Evolutionary conservation across 1,140 invertebrate genomes (phyloP), one percentile per base, ranked within the genome.

Genomic region (Monochamus saltuarius): DNA sequence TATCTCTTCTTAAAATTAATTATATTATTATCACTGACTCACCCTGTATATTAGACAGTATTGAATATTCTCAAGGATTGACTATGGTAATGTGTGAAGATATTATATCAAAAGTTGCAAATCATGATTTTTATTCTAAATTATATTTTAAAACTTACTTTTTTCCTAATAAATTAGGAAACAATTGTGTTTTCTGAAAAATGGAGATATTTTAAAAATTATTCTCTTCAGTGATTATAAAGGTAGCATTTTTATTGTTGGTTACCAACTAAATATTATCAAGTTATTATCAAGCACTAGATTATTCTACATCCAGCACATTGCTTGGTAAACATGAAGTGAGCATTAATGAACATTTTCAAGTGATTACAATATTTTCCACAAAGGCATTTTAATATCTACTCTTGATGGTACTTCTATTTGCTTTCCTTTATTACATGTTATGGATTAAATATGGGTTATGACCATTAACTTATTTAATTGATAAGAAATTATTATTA

Each of bases 41-140:
- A 14, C 2, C 19, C 9, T 11, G 8, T 0, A 9, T 37, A 22
- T 37, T 13, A 19, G 13, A 22, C 16, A 16, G 11, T 16, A 16
- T 13, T 17, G 11, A 43, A 46, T n/a, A 14, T 17, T 37, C 53
- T 46, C 10, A 37, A 56, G 11, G 11, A 40, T 9, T 46, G n/a
- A 14, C 14, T 56, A 29, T 29, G 22, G n/a, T n/a, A n/a, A 29
- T 29, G 22, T 29, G 22, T 29, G 22, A 29, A 29, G 22, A 29
- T 29, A 29, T 29, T 29, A 29, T 3, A 29, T 13, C 37, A n/a
- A 29, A 37, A 17, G 9, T 40, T 56, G 11, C n/a, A 13, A 43
- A 34, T 40, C 13, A 9, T 17, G n/a, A 43, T 14, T 13, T 43
- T 43, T 56, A 37, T 43, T 40, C 17, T 40, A 56, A 56, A 35